These are phyloP conservation scores for Oncorhynchus tshawytscha DNA, from an alignment of 2,113 vertebrate species.

Conservation along the genomic window DNA sequence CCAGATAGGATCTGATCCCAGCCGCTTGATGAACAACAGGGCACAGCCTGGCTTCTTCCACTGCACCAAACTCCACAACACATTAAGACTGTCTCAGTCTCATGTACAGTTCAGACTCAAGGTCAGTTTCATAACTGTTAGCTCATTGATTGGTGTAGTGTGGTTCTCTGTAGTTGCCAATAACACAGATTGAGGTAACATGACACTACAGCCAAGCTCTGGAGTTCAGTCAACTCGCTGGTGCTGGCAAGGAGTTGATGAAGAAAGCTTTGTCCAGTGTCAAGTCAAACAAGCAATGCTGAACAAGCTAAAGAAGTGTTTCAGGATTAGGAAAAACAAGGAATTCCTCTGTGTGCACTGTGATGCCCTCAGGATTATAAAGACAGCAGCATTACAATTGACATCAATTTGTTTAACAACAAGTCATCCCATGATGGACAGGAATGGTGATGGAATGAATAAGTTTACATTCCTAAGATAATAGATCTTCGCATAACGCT, in stretches of 20 bases:
- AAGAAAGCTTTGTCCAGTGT: neutral
- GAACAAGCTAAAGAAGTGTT: neutral
- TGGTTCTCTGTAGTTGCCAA: no score
- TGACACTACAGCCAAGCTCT: neutral
- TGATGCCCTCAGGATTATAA: neutral
- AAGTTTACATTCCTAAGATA: neutral
- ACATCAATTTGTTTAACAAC: neutral
- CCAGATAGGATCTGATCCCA: slow-evolving; percentile 71
- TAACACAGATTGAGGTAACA: neutral
- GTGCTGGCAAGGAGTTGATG: neutral
- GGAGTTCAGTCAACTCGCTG: neutral
- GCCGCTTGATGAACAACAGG: slow-evolving; percentile 68
- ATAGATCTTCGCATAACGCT: slow-evolving; percentile 1
- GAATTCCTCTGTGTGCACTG: neutral
- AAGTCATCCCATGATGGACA: neutral
- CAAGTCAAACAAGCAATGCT: slow-evolving; percentile 5
- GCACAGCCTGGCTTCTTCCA: slow-evolving; percentile 51
- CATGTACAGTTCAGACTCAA: slow-evolving; percentile 31
- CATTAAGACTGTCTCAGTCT: slow-evolving; percentile 41
- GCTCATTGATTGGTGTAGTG: neutral
- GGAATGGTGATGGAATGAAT: neutral
- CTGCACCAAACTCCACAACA: neutral
- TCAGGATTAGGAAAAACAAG: neutral
- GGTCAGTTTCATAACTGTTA: slow-evolving; percentile 53
- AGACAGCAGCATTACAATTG: neutral